Evolutionary conservation across 2,797 vertebrate genomes (phyloP), one percentile per base, ranked within the genome.

Genomic region (Catharus ustulatus): DNA sequence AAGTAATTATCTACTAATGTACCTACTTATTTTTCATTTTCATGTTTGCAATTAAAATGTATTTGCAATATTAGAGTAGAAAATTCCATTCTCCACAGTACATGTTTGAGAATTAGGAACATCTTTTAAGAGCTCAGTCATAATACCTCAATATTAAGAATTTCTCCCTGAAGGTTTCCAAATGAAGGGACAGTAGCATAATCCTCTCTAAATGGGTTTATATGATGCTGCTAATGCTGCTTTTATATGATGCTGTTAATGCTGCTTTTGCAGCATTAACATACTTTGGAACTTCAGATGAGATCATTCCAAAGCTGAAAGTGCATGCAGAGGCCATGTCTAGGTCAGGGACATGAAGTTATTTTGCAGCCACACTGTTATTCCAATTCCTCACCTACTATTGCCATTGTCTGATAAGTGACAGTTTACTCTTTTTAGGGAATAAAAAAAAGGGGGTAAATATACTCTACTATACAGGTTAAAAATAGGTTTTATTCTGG

Each of bases 181-280:
- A 84, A 91, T 42, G 80, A 95, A 95, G 42, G 67, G 55, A 76
- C 58, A 79, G 85, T 36, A 84, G 71, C 48, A 76, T 88, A 94
- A 94, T 94, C 87, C 48, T 69, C 66, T 91, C 69, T 85, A 95
- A 95, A 90, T 77, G 52, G 74, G 57, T 19, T 95, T 94, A 86
- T 49, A 51, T 5, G 16, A 72, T 88, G 69, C 55, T 89, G 89
- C 49, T 95, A 96, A 94, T 86, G 69, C 94, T 86, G 76, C 92
- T 84, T 89, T 89, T 92, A 82, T 59, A 61, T 5, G 15, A 68
- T 84, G 69, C 58, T 86, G 82, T 34, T 95, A 96, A 95, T 78
- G 48, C 92, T 88, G 82, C 89, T 64, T 88, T 74, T 91, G 75
- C 2, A 3, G 82, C 72, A 93, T 95, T 95, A 92, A 80, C 45